Conservation (phyloP, 2,797 vertebrate genomes). For the Gila robusta region DNA sequence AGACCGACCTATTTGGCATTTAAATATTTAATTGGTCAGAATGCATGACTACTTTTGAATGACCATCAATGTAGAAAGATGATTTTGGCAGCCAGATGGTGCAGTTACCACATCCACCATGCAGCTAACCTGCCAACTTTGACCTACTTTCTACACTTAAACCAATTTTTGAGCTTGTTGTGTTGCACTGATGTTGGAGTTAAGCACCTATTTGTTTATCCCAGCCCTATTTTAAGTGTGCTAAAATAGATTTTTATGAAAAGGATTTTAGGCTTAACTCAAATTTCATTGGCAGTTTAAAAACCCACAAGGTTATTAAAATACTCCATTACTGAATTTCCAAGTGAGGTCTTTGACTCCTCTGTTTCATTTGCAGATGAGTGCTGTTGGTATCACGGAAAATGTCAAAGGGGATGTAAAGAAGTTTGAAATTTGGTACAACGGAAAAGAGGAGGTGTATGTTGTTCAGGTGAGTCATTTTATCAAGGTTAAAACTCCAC, state of each 20-base stretch:
- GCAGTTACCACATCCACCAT: neutral
- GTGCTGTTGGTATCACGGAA: constrained; percentile 91
- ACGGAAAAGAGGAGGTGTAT: constrained; percentile 92
- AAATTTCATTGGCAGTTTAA: neutral
- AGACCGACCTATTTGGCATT: neutral
- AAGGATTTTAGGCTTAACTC: constrained; percentile 21
- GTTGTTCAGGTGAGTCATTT: constrained; percentile 87
- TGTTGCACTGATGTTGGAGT: neutral
- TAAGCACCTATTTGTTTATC: constrained; percentile 15
- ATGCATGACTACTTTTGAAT: neutral
- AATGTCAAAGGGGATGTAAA: constrained; percentile 93
- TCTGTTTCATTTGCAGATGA: constrained; percentile 82
- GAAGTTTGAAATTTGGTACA: constrained; percentile 98
- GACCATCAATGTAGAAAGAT: neutral
- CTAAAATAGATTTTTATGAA: constrained; percentile 23
- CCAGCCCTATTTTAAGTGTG: neutral
- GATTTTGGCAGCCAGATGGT: neutral
- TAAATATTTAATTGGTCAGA: neutral
- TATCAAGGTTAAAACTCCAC: constrained; percentile 29
- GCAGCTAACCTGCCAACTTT: neutral
- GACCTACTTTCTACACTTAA: neutral
- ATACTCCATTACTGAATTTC: neutral
- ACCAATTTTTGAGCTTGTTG: neutral
- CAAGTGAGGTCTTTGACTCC: constrained; percentile 11
- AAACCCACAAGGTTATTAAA: constrained; percentile 7